These are phyloP conservation scores for Hippotragus niger DNA, from an alignment of 2,113 vertebrate genomes.

Conservation along the genomic window DNA sequence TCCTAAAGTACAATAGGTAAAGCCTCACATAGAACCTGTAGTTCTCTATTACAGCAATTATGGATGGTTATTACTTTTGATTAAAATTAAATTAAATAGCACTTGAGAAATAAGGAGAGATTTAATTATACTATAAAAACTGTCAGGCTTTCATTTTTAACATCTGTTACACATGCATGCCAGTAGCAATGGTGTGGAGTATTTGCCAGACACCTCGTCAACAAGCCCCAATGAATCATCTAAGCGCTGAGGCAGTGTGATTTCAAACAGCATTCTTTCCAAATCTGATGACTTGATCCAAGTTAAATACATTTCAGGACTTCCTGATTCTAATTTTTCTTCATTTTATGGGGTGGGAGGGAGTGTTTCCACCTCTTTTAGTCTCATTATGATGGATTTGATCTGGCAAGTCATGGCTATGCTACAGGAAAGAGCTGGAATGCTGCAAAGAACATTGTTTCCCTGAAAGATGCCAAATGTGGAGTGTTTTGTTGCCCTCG, in stretches of 20 bases:
- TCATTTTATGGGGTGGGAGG: not conserved
- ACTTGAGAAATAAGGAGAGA: slow-evolving; percentile 76
- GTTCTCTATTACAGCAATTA: slow-evolving; percentile 59
- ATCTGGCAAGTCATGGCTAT: fast-evolving
- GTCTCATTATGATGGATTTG: not conserved
- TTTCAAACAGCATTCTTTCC: slow-evolving; percentile 51
- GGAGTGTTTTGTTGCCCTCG: not conserved
- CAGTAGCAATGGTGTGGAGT: slow-evolving; percentile 57
- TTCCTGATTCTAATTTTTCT: slow-evolving; percentile 21
- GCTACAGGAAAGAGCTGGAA: not conserved
- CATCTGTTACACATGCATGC: slow-evolving; percentile 76
- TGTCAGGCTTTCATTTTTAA: slow-evolving; percentile 77
- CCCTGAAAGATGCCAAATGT: not conserved
- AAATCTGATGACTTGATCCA: slow-evolving; percentile 19
- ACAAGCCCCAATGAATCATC: slow-evolving; percentile 56
- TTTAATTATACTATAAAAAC: slow-evolving; percentile 79
- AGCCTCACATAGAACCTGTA: slow-evolving; percentile 50
- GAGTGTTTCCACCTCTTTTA: not conserved
- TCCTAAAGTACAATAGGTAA: not conserved
- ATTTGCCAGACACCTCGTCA: slow-evolving; percentile 75
- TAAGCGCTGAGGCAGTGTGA: slow-evolving; percentile 47
- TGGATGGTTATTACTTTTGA: slow-evolving; percentile 77
- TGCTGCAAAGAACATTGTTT: slow-evolving; percentile 18
- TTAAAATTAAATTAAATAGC: slow-evolving; percentile 81
- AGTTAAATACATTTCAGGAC: not conserved